phyloP scores from a whole-genome alignment of 2,888 invertebrate genomes.

The Hydraecia micacea region DNA sequence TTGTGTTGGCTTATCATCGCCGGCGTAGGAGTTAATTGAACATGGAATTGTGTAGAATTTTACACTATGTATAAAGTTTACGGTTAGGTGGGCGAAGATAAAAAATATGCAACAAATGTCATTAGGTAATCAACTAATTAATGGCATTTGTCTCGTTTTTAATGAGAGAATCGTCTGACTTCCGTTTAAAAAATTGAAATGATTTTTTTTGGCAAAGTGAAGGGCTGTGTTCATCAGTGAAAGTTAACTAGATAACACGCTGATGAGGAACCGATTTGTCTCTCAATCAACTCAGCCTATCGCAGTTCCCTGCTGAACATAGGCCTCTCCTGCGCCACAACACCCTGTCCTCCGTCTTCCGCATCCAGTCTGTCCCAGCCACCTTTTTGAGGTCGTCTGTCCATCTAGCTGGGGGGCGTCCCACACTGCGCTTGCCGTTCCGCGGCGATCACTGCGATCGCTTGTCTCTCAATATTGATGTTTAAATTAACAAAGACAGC shows the following conservation, averaged over 20 bases:
- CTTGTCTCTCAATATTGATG: neutral
- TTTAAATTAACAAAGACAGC: neutral
- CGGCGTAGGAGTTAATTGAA: conserved; percentile 26
- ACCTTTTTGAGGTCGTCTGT: neutral
- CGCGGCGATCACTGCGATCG: neutral
- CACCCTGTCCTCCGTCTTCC: neutral
- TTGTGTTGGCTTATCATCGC: conserved; percentile 42
- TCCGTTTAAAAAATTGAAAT: too few relatives aligned
- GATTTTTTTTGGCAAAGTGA: too few relatives aligned
- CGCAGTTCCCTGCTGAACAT: neutral
- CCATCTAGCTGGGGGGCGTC: neutral
- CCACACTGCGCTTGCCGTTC: neutral
- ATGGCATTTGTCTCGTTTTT: too few relatives aligned
- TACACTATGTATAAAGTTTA: conserved; percentile 1
- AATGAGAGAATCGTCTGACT: too few relatives aligned
- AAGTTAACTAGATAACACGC: neutral
- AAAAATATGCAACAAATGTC: neutral
- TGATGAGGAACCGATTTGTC: neutral
- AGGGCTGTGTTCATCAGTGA: neutral
- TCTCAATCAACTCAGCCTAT: too few relatives aligned
- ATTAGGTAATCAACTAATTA: neutral
- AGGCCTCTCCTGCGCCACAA: neutral
- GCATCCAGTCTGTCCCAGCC: too few relatives aligned
- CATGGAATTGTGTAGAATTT: conserved; percentile 16
- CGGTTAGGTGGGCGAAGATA: neutral